Evolutionary conservation across 1,140 invertebrate genomes (phyloP).

Genomic region (Diabrotica undecimpunctata): DNA sequence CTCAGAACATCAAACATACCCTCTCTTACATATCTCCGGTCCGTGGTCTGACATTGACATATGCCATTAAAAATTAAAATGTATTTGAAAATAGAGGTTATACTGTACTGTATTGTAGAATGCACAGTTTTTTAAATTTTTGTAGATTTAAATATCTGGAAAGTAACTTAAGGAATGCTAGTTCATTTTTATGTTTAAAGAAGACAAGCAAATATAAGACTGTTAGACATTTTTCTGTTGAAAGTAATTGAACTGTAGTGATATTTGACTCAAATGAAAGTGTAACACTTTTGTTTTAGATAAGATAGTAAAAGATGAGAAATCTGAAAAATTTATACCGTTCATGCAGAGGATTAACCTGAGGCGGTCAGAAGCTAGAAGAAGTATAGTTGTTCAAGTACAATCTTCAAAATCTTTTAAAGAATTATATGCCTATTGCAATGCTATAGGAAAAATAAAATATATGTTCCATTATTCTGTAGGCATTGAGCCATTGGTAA

Average conservation of each 20-base stretch:
- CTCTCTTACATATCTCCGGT: too few species aligned
- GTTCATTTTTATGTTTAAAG: not conserved
- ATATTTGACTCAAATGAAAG: not conserved
- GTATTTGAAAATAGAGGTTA: not conserved
- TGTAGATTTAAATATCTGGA: not conserved
- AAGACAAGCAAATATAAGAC: not conserved
- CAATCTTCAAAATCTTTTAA: slow-evolving; percentile 58
- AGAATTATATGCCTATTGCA: slow-evolving; percentile 63
- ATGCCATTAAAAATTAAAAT: too few species aligned
- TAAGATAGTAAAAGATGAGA: not conserved
- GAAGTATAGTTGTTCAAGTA: slow-evolving; percentile 61
- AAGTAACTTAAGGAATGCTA: not conserved
- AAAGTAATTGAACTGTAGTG: not conserved
- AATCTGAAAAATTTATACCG: slow-evolving; percentile 27
- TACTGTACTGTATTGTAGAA: not conserved
- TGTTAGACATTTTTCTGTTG: slow-evolving; percentile 8
- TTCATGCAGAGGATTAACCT: slow-evolving; percentile 39
- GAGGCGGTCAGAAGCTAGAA: slow-evolving; percentile 52
- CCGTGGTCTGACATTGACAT: too few species aligned
- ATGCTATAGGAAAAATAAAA: slow-evolving; percentile 56
- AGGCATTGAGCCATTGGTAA: slow-evolving; percentile 47
- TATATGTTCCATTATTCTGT: slow-evolving; percentile 61
- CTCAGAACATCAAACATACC: too few species aligned
- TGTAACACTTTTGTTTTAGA: not conserved
- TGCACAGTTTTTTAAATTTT: not conserved